Base-by-base conservation (phyloP, 2,113 vertebrate species). In the Poeciliopsis occidentalis region DNA sequence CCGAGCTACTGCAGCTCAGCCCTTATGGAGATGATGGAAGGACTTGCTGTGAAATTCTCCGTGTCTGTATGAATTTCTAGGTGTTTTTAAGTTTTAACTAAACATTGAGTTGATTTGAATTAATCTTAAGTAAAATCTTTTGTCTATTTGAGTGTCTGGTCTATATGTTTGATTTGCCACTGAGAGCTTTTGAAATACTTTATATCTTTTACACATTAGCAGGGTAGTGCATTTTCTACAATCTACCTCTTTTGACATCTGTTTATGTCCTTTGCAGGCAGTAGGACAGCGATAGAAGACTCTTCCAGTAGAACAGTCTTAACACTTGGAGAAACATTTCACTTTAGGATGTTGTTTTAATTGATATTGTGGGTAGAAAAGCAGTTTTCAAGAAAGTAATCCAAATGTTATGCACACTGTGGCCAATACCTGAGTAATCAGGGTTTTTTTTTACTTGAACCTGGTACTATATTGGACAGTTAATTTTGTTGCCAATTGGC, bases 21-120 rank as follows among this genome's bases (percentile, higher is more conserved):
- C 93, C 26, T 77, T 89, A 71, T 95, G 95, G 95, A 93, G 73
- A 80, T 95, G 86, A 95, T 78, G 30, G 22, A 69, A 54, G 47
- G n/a, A 31, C n/a, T 26, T n/a, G 44, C 61, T 67, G 68, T 54
- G 30, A 39, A 74, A 22, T 66, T 19, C 76, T 8, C 39, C 24
- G 32, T 74, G 24, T n/a, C 24, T 64, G 75, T 47, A 39, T 71
- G n/a, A 27, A 75, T 81, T 41, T 73, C 26, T 51, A 41, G 60
- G 44, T 54, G 0, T 27, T 62, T 34, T 67, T 47, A 10, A 71
- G 60, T 75, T 85, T 44, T 67, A 15, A 7, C 4, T 79, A 32
- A 64, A 27, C 13, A 30, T 39, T 11, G 10, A 57, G 34, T 78
- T 86, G 3, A 73, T 72, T 30, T 67, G 65, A 75, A 65, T 77